These are phyloP conservation scores for Cephus spinipes DNA, from an alignment of 2,888 invertebrate genomes.

Conservation along the genomic window DNA sequence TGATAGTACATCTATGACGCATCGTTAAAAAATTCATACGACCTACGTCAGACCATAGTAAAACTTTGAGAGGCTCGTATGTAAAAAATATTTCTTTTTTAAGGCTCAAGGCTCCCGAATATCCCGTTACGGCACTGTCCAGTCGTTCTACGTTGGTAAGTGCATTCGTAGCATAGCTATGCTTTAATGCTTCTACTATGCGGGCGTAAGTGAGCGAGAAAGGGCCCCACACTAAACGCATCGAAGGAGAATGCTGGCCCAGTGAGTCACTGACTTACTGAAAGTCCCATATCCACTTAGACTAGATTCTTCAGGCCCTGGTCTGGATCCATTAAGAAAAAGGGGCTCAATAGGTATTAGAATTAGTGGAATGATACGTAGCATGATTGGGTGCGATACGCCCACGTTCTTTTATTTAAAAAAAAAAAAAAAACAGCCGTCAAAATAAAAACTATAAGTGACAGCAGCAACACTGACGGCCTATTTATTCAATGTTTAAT, in stretches of 20 bases:
- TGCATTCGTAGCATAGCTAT: conserved; percentile 36
- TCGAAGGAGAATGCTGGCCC: conserved; percentile 43
- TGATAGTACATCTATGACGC: neutral
- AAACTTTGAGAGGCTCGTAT: neutral
- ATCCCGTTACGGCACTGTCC: conserved; percentile 29
- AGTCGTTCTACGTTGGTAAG: conserved; percentile 35
- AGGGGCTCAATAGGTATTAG: neutral
- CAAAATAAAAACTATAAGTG: neutral
- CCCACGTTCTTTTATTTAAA: neutral
- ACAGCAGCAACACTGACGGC: neutral
- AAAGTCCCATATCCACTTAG: conserved; percentile 8
- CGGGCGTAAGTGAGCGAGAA: conserved; percentile 54
- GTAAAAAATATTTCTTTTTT: neutral
- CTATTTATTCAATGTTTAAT: neutral
- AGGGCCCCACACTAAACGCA: conserved; percentile 40
- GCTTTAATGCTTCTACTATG: conserved; percentile 41
- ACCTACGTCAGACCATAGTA: too few species aligned
- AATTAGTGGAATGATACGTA: neutral
- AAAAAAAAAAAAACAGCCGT: neutral
- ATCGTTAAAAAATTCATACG: neutral
- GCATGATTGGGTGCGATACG: neutral
- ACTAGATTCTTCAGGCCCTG: neutral
- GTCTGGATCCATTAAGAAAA: neutral
- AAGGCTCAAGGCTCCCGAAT: neutral
- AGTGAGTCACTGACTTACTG: conserved; percentile 10